Evolutionary conservation across 2,797 vertebrate species (phyloP).

Genomic region (Hippopotamyrus pictus): DNA sequence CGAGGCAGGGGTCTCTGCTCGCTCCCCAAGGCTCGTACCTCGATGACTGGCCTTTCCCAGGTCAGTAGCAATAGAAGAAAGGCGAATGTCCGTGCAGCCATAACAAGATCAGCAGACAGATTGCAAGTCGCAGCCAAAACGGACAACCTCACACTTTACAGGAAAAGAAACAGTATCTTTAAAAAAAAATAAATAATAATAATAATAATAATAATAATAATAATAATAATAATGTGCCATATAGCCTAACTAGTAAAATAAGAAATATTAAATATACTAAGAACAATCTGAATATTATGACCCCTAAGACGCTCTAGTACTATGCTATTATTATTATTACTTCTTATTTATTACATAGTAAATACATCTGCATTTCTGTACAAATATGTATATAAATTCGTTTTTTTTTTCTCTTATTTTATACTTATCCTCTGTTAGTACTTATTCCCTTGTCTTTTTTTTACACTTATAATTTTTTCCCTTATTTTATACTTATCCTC

Average conservation of each 20-base stretch:
- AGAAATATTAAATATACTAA: not conserved
- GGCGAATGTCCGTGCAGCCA: not conserved
- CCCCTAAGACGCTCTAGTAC: not conserved
- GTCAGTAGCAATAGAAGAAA: not conserved
- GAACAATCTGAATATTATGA: not conserved
- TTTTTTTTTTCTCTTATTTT: no score
- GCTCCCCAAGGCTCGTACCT: not conserved
- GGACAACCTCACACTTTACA: not conserved
- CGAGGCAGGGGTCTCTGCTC: not conserved
- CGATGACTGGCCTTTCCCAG: not conserved
- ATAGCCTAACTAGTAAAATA: not conserved
- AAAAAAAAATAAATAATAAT: not conserved
- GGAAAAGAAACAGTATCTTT: not conserved
- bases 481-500: no score
- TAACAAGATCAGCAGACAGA: slow-evolving; percentile 2
- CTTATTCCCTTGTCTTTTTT: no score
- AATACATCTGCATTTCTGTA: no score
- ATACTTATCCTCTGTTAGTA: no score
- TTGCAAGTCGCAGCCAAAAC: not conserved
- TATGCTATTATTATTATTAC: not conserved
- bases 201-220: not conserved
- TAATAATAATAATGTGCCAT: not conserved
- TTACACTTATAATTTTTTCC: no score
- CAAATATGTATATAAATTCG: no score
- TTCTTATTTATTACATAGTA: no score